Evolutionary conservation across 2,113 vertebrate species (phyloP).

Genomic region (Tachysurus vachellii): DNA sequence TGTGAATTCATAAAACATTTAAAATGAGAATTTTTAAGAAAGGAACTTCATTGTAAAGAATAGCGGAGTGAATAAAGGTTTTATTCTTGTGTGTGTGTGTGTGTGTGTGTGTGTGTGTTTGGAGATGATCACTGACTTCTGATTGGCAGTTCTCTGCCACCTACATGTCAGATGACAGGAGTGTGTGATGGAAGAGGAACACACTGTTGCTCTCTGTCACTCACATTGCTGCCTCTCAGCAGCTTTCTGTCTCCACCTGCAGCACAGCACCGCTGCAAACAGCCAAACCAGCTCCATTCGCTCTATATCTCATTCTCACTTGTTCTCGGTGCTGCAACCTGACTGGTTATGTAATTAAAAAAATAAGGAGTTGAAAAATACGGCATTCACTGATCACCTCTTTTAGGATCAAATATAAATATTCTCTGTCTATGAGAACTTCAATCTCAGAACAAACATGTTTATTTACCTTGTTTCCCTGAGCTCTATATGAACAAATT

Average conservation of each 20-base stretch:
- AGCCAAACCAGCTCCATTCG: not conserved
- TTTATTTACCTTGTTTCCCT: not conserved
- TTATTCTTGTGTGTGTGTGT: not conserved
- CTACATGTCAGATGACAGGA: constrained; percentile 24
- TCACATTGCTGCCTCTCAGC: not conserved
- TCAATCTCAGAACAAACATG: not conserved
- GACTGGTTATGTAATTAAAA: not conserved
- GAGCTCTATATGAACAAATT: not conserved
- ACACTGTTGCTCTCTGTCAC: not conserved
- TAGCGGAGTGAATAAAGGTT: not conserved
- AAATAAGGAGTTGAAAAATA: not conserved
- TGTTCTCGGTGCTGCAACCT: not conserved
- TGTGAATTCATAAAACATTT: not conserved
- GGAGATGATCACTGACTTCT: constrained; percentile 6
- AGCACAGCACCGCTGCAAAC: not conserved
- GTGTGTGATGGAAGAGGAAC: constrained; percentile 4
- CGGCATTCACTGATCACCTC: not conserved
- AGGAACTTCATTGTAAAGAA: not conserved
- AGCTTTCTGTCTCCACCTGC: constrained; percentile 7
- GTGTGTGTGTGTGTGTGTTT: not conserved
- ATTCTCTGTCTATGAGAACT: not conserved
- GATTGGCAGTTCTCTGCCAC: not conserved
- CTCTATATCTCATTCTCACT: not conserved
- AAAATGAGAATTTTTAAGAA: not conserved
- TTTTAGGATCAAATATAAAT: not conserved